Base-by-base conservation (phyloP, 2,888 invertebrate species). In the Caenorhabditis sp. region DNA sequence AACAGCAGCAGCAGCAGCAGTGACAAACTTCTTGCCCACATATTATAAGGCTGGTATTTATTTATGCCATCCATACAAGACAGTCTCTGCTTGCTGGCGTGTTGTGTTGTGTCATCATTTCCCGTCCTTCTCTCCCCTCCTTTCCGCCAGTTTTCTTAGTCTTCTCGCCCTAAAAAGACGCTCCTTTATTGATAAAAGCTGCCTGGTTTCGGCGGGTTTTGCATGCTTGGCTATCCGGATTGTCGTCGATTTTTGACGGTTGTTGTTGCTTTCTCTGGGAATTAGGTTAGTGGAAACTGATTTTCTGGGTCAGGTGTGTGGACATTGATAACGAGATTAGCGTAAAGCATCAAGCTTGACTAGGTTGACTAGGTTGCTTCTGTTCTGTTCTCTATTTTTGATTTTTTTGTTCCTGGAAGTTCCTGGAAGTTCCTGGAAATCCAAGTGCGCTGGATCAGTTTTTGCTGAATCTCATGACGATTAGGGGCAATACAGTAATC, bases 171-270 rank as follows among this genome's bases (percentile, higher is more conserved):
- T 22, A 37, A 22, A 24, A 55, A 24, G 76, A 35, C 76, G 32
- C 76, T 76, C 76, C 76, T 76, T 74, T 74, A 67, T 74, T 74
- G 60, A 72, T 72, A 60, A 32, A 32, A 58, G 35, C 9, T 22
- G 40, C 60, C 40, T 11, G 15, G 35, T 60, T 60, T 15, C 11
- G 18, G 5, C 18, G n/a, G 4, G 47, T 47, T 47, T 47, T 11
- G 4, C 18, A 47, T 47, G 47, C 18, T 47, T 47, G 5, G 32
- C 32, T n/a, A n/a, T 40, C 40, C 3, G 40, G 5, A 15, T 11
- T 15, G 47, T 47, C 40, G 6, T 13, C 13, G 40, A 11, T 40
- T 40, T 40, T 40, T 40, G 40, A 13, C 13, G 40, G 6, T 11
- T 13, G 40, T 40, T 11, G 32, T 32, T 32, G 4, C 32, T 9